phyloP scores from a whole-genome alignment of 2,888 invertebrate species.

The Agriotes lineatus region DNA sequence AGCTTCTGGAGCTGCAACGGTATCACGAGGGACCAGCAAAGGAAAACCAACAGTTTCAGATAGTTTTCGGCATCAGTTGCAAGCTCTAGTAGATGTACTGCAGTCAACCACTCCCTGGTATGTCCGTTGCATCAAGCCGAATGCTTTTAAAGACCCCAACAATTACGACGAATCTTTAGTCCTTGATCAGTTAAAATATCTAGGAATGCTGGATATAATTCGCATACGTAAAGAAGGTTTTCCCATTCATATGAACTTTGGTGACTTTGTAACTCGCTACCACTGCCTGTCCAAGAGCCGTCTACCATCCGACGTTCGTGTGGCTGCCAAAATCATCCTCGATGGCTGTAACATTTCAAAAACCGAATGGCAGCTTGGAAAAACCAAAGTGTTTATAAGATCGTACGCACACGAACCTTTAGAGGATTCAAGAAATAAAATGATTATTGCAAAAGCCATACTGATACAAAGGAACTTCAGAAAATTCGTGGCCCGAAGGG shows the following conservation, averaged over 20 bases:
- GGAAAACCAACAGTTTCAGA: constrained; percentile 92
- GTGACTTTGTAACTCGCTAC: constrained; percentile 82
- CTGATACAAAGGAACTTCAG: constrained; percentile 83
- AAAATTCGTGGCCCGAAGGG: constrained; percentile 74
- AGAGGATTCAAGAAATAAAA: constrained; percentile 81
- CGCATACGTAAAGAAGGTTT: constrained; percentile 91
- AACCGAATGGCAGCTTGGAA: constrained; percentile 90
- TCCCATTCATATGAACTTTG: constrained; percentile 85
- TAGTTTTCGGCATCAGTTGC: constrained; percentile 88
- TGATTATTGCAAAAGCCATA: constrained; percentile 78
- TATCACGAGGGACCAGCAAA: constrained; percentile 88
- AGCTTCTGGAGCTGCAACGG: constrained; percentile 68
- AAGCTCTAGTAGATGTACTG: constrained; percentile 88
- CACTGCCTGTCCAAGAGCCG: constrained; percentile 74
- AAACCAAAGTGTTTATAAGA: constrained; percentile 87
- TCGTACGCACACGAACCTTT: constrained; percentile 86
- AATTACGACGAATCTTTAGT: constrained; percentile 85
- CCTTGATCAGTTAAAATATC: constrained; percentile 87
- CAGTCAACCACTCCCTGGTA: constrained; percentile 94
- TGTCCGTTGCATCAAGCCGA: constrained; percentile 93
- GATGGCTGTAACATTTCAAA: constrained; percentile 75
- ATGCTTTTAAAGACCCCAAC: constrained; percentile 84
- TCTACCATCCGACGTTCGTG: constrained; percentile 67
- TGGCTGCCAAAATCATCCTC: constrained; percentile 69
- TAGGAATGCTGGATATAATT: constrained; percentile 95